phyloP scores from a whole-genome alignment of 2,888 invertebrate species.

The Pinctada fucata region DNA sequence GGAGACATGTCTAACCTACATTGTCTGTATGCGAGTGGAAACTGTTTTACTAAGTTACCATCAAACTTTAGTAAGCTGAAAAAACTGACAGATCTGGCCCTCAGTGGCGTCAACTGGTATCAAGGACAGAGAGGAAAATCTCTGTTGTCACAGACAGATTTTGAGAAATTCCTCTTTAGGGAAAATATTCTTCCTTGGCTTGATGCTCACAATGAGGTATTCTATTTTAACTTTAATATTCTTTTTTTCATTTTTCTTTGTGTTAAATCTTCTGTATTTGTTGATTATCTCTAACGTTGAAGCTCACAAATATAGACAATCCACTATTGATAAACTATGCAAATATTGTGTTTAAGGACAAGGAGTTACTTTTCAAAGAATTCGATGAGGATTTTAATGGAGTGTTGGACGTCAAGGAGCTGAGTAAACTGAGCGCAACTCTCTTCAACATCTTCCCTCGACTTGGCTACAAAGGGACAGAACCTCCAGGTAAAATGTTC shows the following conservation, averaged over 20 bases:
- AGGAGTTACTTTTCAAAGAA: conserved; percentile 55
- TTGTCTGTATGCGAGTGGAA: conserved; percentile 57
- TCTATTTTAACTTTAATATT: no score
- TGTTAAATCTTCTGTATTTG: no score
- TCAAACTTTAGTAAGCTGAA: conserved; percentile 55
- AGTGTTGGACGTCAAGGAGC: conserved; percentile 62
- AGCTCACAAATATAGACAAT: no score
- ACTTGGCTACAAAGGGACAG: conserved; percentile 63
- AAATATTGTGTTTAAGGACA: conserved; percentile 52
- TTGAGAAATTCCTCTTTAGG: conserved; percentile 55
- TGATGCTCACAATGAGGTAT: conserved; percentile 56
- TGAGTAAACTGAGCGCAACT: conserved; percentile 68
- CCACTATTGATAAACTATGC: no score
- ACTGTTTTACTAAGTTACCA: conserved; percentile 61
- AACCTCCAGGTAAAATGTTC: conserved; percentile 57
- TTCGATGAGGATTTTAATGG: conserved; percentile 68
- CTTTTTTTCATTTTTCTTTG: no score
- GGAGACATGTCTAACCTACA: conserved; percentile 57
- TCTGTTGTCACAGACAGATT: conserved; percentile 58
- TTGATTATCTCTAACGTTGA: no score
- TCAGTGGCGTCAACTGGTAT: conserved; percentile 67
- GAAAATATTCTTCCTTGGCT: conserved; percentile 58
- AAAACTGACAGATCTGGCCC: conserved; percentile 55
- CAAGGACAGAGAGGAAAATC: conserved; percentile 50
- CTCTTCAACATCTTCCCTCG: conserved; percentile 66